Percentiles rank a stretch among this genome's conserved stretches.
phyloP scores from a whole-genome alignment of 1,140 invertebrate species.

The Meloidogyne exigua region DNA sequence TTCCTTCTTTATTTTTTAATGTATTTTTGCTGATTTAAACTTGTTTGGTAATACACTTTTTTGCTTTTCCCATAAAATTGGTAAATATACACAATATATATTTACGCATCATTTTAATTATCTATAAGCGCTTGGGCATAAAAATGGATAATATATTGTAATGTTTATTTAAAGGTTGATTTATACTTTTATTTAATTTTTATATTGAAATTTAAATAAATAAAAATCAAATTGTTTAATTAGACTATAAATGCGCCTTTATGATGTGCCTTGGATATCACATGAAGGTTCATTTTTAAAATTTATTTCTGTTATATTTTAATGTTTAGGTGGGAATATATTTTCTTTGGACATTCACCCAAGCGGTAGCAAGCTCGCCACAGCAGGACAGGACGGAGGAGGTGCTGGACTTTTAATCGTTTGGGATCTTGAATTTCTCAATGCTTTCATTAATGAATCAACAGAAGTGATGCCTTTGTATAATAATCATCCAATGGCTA shows the following conservation, averaged over 20 bases:
- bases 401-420: conserved; percentile 30
- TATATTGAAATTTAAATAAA: neutral
- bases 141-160: neutral
- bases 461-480: neutral
- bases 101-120: neutral
- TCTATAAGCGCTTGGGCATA: neutral
- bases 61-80: neutral
- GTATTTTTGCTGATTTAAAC: no score
- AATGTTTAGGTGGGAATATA: conserved; percentile 15
- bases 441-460: neutral
- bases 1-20: no score
- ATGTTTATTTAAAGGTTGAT: neutral
- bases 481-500: conserved; percentile 18
- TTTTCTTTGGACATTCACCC: conserved; percentile 32
- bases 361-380: conserved; percentile 21
- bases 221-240: neutral
- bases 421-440: conserved; percentile 27
- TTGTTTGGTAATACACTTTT: no score
- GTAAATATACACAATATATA: no score
- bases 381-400: conserved; percentile 25
- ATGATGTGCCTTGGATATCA: conserved; percentile 31
- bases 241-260: conserved; percentile 15
- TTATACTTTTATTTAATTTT: neutral
- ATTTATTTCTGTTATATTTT: no score
- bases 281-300: conserved; percentile 25